A percentile compares a stretch with the other conserved stretches of the same genome.
Evolutionary conservation across 2,113 vertebrate genomes (phyloP).

Genomic region (Alexandromys fortis): DNA sequence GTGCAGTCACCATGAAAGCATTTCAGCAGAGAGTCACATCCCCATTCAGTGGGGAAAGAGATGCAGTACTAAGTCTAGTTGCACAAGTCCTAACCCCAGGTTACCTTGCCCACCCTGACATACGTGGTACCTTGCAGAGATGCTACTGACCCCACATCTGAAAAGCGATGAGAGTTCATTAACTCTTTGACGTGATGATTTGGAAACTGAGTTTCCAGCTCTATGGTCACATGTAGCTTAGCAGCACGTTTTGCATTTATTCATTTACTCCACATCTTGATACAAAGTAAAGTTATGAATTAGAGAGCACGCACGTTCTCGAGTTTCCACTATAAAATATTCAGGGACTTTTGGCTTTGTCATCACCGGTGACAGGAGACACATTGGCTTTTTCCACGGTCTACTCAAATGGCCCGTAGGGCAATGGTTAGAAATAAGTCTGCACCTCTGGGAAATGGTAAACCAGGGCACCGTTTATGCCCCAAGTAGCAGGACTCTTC

Average conservation of each 20-base stretch:
- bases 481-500: not conserved
- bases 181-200: not conserved
- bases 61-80: not conserved
- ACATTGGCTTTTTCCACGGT: not conserved
- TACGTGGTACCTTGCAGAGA: not conserved
- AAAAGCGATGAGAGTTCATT: conserved; percentile 30
- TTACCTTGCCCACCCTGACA: not conserved
- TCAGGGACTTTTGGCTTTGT: conserved; percentile 11
- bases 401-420: not conserved
- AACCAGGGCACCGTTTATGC: not conserved
- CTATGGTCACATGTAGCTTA: not conserved
- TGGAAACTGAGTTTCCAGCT: not conserved
- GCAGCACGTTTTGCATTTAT: conserved; percentile 4
- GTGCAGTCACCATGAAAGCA: too few species aligned
- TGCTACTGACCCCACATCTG: not conserved
- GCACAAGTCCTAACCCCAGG: not conserved
- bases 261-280: conserved; percentile 45
- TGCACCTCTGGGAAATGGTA: not conserved
- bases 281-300: conserved; percentile 55
- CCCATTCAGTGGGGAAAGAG: not conserved
- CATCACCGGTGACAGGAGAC: not conserved
- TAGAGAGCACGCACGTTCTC: conserved; percentile 17
- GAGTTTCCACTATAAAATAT: conserved; percentile 56
- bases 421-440: not conserved
- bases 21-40: too few species aligned